Conservation (phyloP, 2,113 vertebrate genomes). For the Pipa parva region DNA sequence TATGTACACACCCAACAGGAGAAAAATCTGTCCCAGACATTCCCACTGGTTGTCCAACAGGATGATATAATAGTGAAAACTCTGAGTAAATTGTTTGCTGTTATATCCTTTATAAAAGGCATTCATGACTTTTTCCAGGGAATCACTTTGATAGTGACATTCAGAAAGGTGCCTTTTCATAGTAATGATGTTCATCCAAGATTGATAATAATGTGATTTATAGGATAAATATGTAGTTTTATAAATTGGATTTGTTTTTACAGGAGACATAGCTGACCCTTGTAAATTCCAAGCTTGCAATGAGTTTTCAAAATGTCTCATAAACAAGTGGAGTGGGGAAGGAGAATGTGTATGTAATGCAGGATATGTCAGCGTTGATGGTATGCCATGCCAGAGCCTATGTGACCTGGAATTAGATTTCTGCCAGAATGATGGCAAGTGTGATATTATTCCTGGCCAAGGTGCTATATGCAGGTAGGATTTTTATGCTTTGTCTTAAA, state of each 20-base stretch:
- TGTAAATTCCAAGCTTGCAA: slow-evolving; percentile 97
- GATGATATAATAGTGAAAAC: too few species aligned
- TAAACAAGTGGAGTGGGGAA: slow-evolving; percentile 83
- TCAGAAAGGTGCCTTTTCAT: too few species aligned
- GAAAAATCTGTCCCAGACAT: too few species aligned
- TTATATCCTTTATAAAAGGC: too few species aligned
- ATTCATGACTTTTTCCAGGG: too few species aligned
- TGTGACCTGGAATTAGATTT: slow-evolving; percentile 82
- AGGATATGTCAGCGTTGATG: slow-evolving; percentile 84
- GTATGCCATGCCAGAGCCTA: slow-evolving; percentile 84
- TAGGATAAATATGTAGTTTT: not conserved
- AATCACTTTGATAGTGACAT: too few species aligned
- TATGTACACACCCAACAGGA: too few species aligned
- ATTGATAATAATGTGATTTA: too few species aligned
- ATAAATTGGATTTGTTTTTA: slow-evolving; percentile 12
- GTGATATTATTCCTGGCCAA: slow-evolving; percentile 83
- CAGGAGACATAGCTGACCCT: slow-evolving; percentile 85
- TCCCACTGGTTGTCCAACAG: too few species aligned
- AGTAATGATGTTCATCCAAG: too few species aligned
- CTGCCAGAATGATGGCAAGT: slow-evolving; percentile 91
- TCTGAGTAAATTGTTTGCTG: too few species aligned
- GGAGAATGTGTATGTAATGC: slow-evolving; percentile 83
- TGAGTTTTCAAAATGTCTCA: slow-evolving; percentile 81
- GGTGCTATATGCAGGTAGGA: slow-evolving; percentile 91
- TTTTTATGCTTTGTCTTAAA: not conserved